These are phyloP conservation scores for Centroberyx gerrardi DNA, from an alignment of 2,797 vertebrate species.

Conservation along the genomic window DNA sequence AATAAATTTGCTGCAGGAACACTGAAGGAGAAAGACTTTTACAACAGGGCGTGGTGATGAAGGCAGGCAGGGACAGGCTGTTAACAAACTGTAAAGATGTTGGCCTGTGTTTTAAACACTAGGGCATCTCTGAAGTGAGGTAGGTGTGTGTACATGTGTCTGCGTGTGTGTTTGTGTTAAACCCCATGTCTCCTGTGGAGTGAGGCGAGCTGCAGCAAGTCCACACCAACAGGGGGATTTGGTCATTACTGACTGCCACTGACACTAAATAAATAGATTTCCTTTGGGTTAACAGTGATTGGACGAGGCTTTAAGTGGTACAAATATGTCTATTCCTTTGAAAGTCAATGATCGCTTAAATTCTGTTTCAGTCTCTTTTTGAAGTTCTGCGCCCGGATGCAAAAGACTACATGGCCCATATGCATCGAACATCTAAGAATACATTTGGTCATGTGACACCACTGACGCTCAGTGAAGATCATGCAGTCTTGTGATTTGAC, in stretches of 20 bases:
- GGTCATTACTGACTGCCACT: conserved; percentile 1
- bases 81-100: conserved; percentile 58
- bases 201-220: neutral
- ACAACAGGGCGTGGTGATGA: conserved; percentile 31
- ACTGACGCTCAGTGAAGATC: no score
- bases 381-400: neutral
- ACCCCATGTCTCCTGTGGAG: conserved; percentile 26
- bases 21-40: conserved; percentile 11
- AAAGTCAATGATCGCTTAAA: neutral
- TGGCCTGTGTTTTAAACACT: conserved; percentile 51
- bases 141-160: conserved; percentile 1
- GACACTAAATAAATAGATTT: neutral
- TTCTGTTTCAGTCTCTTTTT: neutral
- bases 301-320: conserved; percentile 1
- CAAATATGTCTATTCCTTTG: conserved; percentile 21
- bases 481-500: neutral
- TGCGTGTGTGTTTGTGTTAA: conserved; percentile 33
- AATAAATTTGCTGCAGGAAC: conserved; percentile 4
- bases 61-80: conserved; percentile 41
- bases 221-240: neutral
- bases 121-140: conserved; percentile 34
- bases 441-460: no score
- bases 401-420: neutral
- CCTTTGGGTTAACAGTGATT: neutral
- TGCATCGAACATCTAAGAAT: neutral